A percentile compares a stretch with the other conserved stretches of the same genome.
These are phyloP conservation scores for Aramus guarauna DNA, from an alignment of 2,113 vertebrate genomes.

Conservation along the genomic window DNA sequence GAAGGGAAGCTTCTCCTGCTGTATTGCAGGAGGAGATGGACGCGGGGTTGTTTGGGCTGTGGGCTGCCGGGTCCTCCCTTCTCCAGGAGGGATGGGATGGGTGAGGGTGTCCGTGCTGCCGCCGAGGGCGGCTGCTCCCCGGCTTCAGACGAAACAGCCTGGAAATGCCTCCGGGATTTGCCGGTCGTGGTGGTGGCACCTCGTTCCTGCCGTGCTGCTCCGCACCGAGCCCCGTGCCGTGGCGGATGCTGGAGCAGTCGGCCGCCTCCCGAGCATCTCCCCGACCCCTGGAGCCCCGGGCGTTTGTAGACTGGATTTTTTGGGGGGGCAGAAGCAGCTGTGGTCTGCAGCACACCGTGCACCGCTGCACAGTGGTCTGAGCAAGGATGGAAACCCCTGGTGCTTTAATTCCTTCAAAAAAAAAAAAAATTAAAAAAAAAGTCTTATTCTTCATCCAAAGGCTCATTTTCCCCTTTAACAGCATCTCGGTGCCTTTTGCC, in stretches of 20 bases:
- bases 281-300: accelerated
- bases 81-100: not conserved
- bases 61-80: no score
- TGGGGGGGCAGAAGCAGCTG: not conserved
- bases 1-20: not conserved
- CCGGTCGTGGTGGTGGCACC: not conserved
- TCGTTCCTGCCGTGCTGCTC: not conserved
- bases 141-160: not conserved
- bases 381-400: not conserved
- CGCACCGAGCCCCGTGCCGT: accelerated
- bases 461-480: not conserved
- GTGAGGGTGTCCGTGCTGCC: accelerated
- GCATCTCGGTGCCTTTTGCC: not conserved
- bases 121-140: not conserved
- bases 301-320: not conserved
- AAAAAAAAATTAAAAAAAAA: no score
- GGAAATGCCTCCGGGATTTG: not conserved
- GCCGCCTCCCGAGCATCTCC: not conserved
- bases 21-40: accelerated
- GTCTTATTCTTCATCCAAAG: not conserved
- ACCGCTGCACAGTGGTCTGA: accelerated
- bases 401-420: not conserved
- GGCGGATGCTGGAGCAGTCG: accelerated
- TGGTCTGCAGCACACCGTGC: accelerated
- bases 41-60: not conserved